These are phyloP conservation scores for Zaprionus taronus DNA, from an alignment of 1,140 invertebrate genomes.

Conservation along the genomic window DNA sequence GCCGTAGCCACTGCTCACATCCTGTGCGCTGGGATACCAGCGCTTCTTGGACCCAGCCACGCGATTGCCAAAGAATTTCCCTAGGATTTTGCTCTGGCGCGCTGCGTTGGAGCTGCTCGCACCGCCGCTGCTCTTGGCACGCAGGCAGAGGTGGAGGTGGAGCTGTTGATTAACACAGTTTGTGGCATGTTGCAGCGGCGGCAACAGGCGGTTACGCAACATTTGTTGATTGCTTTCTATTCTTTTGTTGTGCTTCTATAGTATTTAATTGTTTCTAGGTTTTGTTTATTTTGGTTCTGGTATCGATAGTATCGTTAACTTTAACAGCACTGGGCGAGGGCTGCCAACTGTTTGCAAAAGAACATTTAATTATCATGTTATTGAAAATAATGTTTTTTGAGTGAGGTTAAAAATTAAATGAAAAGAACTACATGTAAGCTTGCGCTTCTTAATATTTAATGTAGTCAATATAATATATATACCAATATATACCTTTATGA, in stretches of 20 bases:
- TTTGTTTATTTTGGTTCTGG: conserved; percentile 15
- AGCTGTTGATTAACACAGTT: not conserved
- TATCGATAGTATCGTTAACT: conserved; percentile 8
- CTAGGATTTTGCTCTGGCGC: conserved; percentile 69
- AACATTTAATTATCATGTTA: too few species aligned
- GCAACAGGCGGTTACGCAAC: conserved; percentile 37
- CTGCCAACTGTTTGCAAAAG: not conserved
- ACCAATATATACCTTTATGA: not conserved
- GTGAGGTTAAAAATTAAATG: not conserved
- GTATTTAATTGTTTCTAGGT: conserved; percentile 11
- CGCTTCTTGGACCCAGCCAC: conserved; percentile 66
- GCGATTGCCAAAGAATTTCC: conserved; percentile 70
- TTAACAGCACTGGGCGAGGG: not conserved
- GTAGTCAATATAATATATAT: too few species aligned
- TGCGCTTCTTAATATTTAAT: not conserved
- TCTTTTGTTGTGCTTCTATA: not conserved
- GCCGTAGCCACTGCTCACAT: not conserved
- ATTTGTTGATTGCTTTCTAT: conserved; percentile 28
- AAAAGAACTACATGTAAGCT: not conserved
- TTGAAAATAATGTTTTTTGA: too few species aligned
- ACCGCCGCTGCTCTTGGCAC: conserved; percentile 29
- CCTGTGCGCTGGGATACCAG: conserved; percentile 60
- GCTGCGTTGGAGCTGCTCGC: conserved; percentile 21
- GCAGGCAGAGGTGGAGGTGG: not conserved
- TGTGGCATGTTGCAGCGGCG: not conserved